Conservation (phyloP, 2,113 vertebrate species). For the Aspiorhynchus laticeps region DNA sequence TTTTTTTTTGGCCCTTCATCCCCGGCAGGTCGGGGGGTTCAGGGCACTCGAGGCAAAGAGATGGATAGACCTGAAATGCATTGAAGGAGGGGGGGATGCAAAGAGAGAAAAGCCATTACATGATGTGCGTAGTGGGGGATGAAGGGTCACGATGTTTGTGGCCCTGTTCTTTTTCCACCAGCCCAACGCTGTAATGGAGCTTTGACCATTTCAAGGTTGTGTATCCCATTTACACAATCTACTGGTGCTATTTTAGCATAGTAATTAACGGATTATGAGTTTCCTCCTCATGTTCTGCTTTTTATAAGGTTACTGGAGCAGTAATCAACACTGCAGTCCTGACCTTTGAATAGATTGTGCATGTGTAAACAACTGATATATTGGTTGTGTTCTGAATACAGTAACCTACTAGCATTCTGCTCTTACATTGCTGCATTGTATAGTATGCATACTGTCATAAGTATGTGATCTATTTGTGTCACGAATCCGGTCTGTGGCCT, state of each 20-base stretch:
- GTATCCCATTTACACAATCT: not conserved
- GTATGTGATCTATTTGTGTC: no score
- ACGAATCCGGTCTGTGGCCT: no score
- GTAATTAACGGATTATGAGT: conserved; percentile 43
- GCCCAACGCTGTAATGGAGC: not conserved
- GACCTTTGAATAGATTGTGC: conserved; percentile 9
- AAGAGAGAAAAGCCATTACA: conserved; percentile 35
- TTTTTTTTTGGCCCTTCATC: conserved; percentile 14
- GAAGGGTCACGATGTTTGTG: not conserved
- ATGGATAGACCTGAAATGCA: conserved; percentile 34
- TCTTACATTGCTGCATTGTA: not conserved
- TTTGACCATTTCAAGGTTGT: conserved; percentile 17
- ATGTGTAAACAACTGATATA: not conserved
- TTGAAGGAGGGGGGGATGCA: not conserved
- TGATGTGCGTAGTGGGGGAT: not conserved
- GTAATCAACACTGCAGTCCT: not conserved
- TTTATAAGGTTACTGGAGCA: not conserved
- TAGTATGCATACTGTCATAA: not conserved
- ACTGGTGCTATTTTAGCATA: conserved; percentile 3
- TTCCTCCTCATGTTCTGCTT: not conserved
- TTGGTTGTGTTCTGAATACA: not conserved
- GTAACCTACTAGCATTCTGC: no score
- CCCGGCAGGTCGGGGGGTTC: conserved; percentile 13
- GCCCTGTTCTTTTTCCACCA: not conserved
- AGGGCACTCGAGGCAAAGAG: not conserved